These are phyloP conservation scores for Drosophila vallismaia DNA, from an alignment of 2,888 invertebrate genomes.

Conservation along the genomic window DNA sequence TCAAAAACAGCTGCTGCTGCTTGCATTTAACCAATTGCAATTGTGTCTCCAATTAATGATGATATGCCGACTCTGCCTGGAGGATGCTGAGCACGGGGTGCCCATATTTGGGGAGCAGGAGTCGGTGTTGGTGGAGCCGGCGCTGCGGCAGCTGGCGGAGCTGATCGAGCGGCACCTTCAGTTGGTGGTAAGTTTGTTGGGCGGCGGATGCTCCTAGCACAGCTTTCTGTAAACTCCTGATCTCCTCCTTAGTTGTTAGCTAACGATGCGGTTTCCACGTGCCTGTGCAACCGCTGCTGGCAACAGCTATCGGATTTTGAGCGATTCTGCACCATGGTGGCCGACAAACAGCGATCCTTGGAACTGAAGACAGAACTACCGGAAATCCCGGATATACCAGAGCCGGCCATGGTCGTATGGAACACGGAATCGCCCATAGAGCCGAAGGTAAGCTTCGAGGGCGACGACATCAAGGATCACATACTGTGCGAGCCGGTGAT, in stretches of 20 bases:
- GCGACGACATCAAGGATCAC: constrained; percentile 64
- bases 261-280: constrained; percentile 62
- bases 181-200: constrained; percentile 27
- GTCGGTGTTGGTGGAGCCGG: constrained; percentile 31
- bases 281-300: constrained; percentile 60
- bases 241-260: constrained; percentile 39
- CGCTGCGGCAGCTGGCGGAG: constrained; percentile 29
- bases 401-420: constrained; percentile 45
- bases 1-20: constrained; percentile 39
- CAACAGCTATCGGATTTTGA: constrained; percentile 57
- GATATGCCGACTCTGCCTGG: constrained; percentile 75
- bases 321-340: constrained; percentile 65
- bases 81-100: constrained; percentile 48
- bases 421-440: constrained; percentile 56
- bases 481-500: constrained; percentile 73
- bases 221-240: background rate
- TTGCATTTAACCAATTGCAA: constrained; percentile 31
- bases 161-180: constrained; percentile 48
- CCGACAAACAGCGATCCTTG: constrained; percentile 60
- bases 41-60: constrained; percentile 56
- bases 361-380: constrained; percentile 62
- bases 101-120: constrained; percentile 56
- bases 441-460: constrained; percentile 22
- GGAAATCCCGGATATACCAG: constrained; percentile 48
- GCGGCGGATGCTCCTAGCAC: background rate